A percentile compares a stretch with the other conserved stretches of the same genome.
These are phyloP conservation scores for Tenrec ecaudatus DNA, from an alignment of 2,113 vertebrate species.

Conservation along the genomic window DNA sequence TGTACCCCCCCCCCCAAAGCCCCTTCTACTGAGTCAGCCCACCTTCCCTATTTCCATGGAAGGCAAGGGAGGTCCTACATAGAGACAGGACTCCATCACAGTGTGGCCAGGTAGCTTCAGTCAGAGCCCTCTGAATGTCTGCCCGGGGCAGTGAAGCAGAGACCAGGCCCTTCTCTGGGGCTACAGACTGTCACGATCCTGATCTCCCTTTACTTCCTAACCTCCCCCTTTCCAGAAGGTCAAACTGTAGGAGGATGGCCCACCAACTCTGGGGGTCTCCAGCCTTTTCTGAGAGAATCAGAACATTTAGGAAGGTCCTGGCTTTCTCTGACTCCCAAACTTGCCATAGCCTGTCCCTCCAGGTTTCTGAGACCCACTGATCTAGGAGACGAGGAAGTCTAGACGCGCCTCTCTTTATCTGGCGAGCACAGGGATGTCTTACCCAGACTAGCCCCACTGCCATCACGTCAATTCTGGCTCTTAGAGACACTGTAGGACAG, in stretches of 20 bases:
- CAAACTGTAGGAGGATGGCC: neutral
- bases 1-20: neutral
- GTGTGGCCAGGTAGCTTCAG: neutral
- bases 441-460: neutral
- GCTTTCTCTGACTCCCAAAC: neutral
- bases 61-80: neutral
- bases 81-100: neutral
- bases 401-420: neutral
- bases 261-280: accelerated
- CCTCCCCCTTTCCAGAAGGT: neutral
- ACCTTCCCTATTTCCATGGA: too few relatives aligned
- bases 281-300: neutral
- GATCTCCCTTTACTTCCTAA: neutral
- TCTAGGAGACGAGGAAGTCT: neutral
- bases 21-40: neutral
- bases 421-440: neutral
- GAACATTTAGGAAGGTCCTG: neutral
- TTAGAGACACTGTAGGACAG: too few relatives aligned
- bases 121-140: neutral
- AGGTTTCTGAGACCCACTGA: neutral
- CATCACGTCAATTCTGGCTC: neutral
- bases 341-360: neutral
- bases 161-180: neutral
- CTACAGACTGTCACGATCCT: neutral
- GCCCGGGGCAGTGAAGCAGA: neutral